A percentile compares a stretch with the other conserved stretches of the same genome.
These are phyloP conservation scores for Meloidogyne hapla DNA, from an alignment of 1,140 invertebrate species.

Conservation along the genomic window DNA sequence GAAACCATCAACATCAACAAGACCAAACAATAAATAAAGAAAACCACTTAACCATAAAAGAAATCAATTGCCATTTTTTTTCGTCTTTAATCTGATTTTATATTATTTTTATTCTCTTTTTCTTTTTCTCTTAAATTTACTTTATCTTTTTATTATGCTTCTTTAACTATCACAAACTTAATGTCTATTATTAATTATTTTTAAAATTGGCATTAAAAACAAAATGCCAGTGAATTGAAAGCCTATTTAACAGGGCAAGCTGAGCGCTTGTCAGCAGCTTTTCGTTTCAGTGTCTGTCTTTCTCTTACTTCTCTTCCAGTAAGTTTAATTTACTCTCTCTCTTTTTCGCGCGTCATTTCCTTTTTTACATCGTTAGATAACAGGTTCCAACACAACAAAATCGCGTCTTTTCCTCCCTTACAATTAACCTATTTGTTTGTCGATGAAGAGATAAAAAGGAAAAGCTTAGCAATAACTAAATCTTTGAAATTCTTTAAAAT, in stretches of 20 bases:
- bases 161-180: background rate
- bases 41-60: too few relatives aligned
- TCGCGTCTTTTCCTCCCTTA: background rate
- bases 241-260: background rate
- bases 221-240: background rate
- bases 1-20: too few relatives aligned
- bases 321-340: background rate
- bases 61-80: too few relatives aligned
- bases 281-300: background rate
- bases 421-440: background rate
- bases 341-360: background rate
- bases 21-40: too few relatives aligned
- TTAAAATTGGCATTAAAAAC: background rate
- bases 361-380: background rate
- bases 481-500: background rate
- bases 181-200: background rate
- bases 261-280: background rate
- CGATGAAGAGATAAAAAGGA: background rate
- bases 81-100: background rate
- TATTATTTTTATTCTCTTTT: background rate
- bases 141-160: constrained; percentile 1
- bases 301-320: background rate
- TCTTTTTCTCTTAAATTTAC: background rate
- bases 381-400: background rate
- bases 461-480: background rate